phyloP scores from a whole-genome alignment of 1,140 invertebrate species.

The Ips typographus region DNA sequence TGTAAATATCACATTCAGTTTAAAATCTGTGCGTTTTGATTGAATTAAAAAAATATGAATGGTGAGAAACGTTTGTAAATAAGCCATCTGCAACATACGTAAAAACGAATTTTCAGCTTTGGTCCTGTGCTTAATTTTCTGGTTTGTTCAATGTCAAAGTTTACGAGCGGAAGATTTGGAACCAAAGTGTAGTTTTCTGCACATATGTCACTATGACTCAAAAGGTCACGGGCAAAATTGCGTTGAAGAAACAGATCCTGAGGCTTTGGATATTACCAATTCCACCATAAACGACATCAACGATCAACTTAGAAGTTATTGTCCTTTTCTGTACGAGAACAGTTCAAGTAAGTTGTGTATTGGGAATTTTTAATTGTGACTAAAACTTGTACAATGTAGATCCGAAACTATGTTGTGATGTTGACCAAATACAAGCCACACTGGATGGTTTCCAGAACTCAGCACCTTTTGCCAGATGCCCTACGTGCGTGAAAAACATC shows the following conservation, averaged over 20 bases:
- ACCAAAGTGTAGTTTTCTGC: constrained; percentile 34
- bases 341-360: not conserved
- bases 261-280: constrained; percentile 25
- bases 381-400: constrained; percentile 26
- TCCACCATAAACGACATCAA: constrained; percentile 8
- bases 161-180: not conserved
- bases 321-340: constrained; percentile 37
- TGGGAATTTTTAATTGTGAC: not conserved
- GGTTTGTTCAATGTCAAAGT: too few species aligned
- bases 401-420: constrained; percentile 57
- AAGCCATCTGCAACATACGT: too few species aligned
- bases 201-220: constrained; percentile 30
- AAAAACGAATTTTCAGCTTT: too few species aligned
- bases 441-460: constrained; percentile 53
- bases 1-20: not conserved
- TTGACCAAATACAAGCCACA: constrained; percentile 54
- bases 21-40: not conserved
- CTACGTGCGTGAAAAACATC: constrained; percentile 62
- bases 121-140: too few species aligned
- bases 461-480: constrained; percentile 62
- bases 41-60: not conserved
- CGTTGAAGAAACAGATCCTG: constrained; percentile 10
- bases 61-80: not conserved
- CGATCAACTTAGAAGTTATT: constrained; percentile 25
- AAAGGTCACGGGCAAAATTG: constrained; percentile 39